These are phyloP conservation scores for Coelinius sp. DNA, from an alignment of 2,888 invertebrate species.

Conservation along the genomic window DNA sequence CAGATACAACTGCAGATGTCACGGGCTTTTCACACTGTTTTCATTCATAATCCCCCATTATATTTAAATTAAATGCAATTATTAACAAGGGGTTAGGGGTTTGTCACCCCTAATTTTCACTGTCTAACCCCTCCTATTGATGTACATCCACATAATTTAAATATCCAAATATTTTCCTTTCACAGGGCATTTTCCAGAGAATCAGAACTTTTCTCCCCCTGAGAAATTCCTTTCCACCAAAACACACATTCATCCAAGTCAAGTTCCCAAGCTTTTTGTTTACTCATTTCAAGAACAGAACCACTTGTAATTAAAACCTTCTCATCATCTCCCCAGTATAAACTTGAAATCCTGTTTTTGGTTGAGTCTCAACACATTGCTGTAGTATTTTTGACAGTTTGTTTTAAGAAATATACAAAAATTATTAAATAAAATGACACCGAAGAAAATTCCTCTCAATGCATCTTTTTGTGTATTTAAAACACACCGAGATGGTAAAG, in stretches of 20 bases:
- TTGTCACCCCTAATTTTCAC: background rate
- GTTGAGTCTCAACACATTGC: background rate
- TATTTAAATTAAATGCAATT: background rate
- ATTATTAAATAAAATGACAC: background rate
- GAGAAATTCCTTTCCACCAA: background rate
- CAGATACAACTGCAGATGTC: background rate
- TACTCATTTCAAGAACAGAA: background rate
- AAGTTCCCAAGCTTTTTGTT: background rate
- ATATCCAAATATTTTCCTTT: background rate
- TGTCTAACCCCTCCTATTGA: background rate
- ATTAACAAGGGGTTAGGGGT: background rate
- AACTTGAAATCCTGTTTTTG: background rate
- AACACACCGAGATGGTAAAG: background rate
- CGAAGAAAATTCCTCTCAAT: background rate
- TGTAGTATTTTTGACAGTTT: too few species aligned
- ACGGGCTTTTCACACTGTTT: slow-evolving; percentile 11
- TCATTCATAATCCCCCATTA: background rate
- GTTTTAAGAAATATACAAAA: background rate
- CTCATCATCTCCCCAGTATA: background rate
- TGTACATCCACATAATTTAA: background rate
- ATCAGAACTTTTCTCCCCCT: background rate
- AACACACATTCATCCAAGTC: background rate
- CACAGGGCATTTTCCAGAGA: background rate
- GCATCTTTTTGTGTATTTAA: background rate
- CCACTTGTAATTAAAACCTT: slow-evolving; percentile 3